Evolutionary conservation across 2,113 vertebrate genomes (phyloP), one percentile per base, ranked within the genome.

Genomic region (Bucco capensis): DNA sequence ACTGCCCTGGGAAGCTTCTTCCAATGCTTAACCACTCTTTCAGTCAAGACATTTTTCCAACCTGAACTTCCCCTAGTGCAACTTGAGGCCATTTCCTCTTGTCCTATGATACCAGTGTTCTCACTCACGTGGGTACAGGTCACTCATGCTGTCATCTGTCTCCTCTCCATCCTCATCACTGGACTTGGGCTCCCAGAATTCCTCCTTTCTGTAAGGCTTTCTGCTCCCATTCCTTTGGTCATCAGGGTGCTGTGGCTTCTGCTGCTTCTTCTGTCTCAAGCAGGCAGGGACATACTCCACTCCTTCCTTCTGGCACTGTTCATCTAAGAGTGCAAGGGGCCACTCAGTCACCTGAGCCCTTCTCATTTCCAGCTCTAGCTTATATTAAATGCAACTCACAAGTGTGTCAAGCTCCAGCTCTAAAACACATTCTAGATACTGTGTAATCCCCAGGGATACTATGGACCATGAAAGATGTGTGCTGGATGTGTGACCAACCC

Each of bases 121-220:
- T 54, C 11, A 40, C 98, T 98, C 81, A 99, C 99, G 5, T 40
- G 99, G 99, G 74, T 99, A 99, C 64, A 99, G 97, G 96, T 99
- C 99, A 8, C 98, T 98, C 99, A 99, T 98, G 97, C 99, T 99
- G 97, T 99, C 99, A 0, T 98, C 98, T 0, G 98, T 98, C 61
- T 98, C 97, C 4, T 95, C 97, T 70, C 93, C 96, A 0, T 97
- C 98, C 1, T 96, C 98, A 0, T 96, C 96, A 0, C 98, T 98
- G 94, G 97, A 96, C 1, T 87, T 66, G 0, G 98, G 98, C 25
- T 98, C 97, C 98, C 98, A 99, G 65, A 96, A 90, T 30, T 93
- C 91, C 21, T 78, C 95, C 10, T 73, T 96, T 3, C 88, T 74
- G 12, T 19, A 13, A 2, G 73, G 65, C 5, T 90, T 64, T 25